These are phyloP conservation scores for Alcis repandata DNA, from an alignment of 2,888 invertebrate genomes.

Conservation along the genomic window DNA sequence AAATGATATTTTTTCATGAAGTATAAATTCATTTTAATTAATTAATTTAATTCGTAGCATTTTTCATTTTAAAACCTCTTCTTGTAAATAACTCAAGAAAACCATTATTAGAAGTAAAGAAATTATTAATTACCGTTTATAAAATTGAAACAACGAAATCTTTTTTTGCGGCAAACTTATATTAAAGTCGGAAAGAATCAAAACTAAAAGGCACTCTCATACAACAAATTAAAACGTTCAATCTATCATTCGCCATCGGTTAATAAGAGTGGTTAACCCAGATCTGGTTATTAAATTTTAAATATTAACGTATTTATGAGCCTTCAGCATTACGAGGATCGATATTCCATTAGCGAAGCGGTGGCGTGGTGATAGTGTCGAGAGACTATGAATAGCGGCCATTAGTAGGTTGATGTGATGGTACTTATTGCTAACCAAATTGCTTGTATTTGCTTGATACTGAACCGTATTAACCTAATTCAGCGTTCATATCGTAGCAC, in stretches of 20 bases:
- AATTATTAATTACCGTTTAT: neutral
- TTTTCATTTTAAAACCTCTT: too few relatives aligned
- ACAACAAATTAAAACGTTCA: constrained; percentile 1
- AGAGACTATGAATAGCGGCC: neutral
- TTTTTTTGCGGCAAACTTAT: too few relatives aligned
- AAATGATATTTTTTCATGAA: too few relatives aligned
- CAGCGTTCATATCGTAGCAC: too few relatives aligned
- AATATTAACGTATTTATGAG: constrained; percentile 52
- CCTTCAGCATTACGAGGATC: constrained; percentile 50
- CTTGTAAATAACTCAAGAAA: too few relatives aligned
- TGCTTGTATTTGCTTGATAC: too few relatives aligned
- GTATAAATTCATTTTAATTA: too few relatives aligned
- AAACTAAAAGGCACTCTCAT: neutral
- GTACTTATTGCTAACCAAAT: neutral
- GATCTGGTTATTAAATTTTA: constrained; percentile 47
- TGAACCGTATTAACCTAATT: too few relatives aligned
- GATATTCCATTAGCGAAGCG: constrained; percentile 56
- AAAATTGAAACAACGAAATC: too few relatives aligned
- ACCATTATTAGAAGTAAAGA: too few relatives aligned
- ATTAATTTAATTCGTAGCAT: too few relatives aligned
- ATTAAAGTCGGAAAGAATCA: neutral
- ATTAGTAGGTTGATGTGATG: neutral
- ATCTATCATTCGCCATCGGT: constrained; percentile 11
- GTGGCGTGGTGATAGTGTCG: constrained; percentile 10
- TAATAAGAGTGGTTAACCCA: constrained; percentile 19